Evolutionary conservation across 2,797 vertebrate genomes (phyloP), one percentile per base, ranked within the genome.

Genomic region (Trematomus bernacchii): DNA sequence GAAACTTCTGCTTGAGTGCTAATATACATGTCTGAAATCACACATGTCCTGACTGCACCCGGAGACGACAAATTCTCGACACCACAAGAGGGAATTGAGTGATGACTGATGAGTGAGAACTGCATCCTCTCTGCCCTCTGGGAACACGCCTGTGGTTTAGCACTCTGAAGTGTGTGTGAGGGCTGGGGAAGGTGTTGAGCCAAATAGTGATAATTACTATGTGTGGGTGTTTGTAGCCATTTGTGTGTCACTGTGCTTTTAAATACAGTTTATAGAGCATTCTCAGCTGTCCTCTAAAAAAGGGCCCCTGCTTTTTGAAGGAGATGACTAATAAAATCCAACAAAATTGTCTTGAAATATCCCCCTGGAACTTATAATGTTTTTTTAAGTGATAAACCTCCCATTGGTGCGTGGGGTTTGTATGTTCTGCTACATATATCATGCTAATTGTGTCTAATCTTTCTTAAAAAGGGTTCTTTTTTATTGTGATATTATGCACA

Each of bases 171-270:
- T 57, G 52, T 75, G 80, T 78, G 82, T 82, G 86, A 85, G 76
- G 66, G 61, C 76, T 63, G 68, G 47, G 46, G 33, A 80, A 80
- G 87, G 86, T 84, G 84, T 67, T 43, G 83, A 90, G 70, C 65
- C 82, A 79, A 87, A 91, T 88, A 83, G 78, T 60, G 71, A 85
- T 92, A 88, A 92, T 93, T 89, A 87, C 77, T 55, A 47, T 58
- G 67, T 75, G 79, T 79, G 81, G 77, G 74, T 53, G 76, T 82
- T 66, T 72, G 82, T 10, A 77, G 73, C 40, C 72, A 74, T 84
- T 85, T 84, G 81, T 86, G 79, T 88, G 86, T 85, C 66, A 71
- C 65, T 52, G 62, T 10, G n/a, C 13, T 64, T 76, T 87, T 85
- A 89, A 90, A 81, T 60, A 87, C 70, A 80, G 84, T 86, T 89